Base-by-base conservation (phyloP, 1,140 invertebrate species). In the Bombus pascuorum region DNA sequence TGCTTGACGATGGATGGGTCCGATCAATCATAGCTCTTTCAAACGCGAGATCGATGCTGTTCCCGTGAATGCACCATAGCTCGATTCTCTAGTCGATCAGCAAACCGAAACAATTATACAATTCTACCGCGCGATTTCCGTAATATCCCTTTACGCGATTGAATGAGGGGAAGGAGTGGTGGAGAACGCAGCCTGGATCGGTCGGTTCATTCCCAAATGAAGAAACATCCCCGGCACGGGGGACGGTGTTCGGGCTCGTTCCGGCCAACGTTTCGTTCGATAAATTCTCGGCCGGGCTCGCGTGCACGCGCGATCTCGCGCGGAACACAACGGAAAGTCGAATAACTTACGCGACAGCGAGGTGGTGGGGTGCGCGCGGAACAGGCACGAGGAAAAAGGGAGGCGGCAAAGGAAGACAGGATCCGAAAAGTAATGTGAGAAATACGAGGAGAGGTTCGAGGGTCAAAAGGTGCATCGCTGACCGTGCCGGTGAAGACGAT, bases 361-460 rank as follows among this genome's bases (percentile, higher is more conserved):
- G 73, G 18, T 34, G 18, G 47, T 18, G 47, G 47, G 1, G 47
- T 8, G 6, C 47, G 44, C 77, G 68, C 13, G 77, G 39, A 47
- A 34, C n/a, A 12, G 57, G 39, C 25, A 53, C 4, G 15, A 2
- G 25, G 79, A 32, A 34, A n/a, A 10, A 8, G 25, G 12, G 47
- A 32, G 53, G n/a, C 10, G 18, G 39, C 37, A 42, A 18, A 72
- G 42, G 71, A 72, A 65, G 62, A 74, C 74, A 37, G 68, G n/a
- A 72, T 86, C 80, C 90, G 87, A 90, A 90, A 92, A 93, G 92
- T 92, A 93, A 93, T 89, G 93, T 93, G 92, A 92, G 93, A 93
- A 93, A 93, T 93, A 84, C 91, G 87, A 81, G 81, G 86, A 87
- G 75, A 85, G 70, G 87, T 81, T 87, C 87, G 28, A 72, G 92